Conservation (phyloP, 2,797 vertebrate genomes). For the Philypnodon macrostomus region DNA sequence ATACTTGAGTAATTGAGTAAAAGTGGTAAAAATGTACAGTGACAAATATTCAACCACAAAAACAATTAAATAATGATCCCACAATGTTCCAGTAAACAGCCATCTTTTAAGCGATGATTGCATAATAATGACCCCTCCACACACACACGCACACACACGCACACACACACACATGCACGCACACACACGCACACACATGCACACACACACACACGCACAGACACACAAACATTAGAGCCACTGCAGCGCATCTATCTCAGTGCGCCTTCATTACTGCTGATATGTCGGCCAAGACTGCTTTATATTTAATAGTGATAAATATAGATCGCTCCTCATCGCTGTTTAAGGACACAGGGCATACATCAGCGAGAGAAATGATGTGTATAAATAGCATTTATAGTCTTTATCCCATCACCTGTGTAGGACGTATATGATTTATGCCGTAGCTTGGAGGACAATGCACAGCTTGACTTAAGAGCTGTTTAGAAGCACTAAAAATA, state of each 20-base stretch:
- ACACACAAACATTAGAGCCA: slow-evolving; percentile 9
- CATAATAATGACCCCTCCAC: slow-evolving; percentile 16
- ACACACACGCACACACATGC: slow-evolving; percentile 1
- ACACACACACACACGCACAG: slow-evolving; percentile 1
- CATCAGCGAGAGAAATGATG: slow-evolving; percentile 33
- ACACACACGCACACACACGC: slow-evolving; percentile 11
- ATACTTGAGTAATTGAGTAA: no score
- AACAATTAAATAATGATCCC: no score
- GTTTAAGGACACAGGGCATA: slow-evolving; percentile 31
- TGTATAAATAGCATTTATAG: slow-evolving; percentile 30
- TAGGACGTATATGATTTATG: slow-evolving; percentile 34
- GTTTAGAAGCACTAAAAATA: neutral
- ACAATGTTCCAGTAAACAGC: neutral
- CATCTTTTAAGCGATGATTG: slow-evolving; percentile 11
- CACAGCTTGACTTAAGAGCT: slow-evolving; percentile 22
- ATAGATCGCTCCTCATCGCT: slow-evolving; percentile 26
- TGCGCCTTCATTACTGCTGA: slow-evolving; percentile 38
- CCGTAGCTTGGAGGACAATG: slow-evolving; percentile 25
- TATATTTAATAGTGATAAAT: slow-evolving; percentile 54
- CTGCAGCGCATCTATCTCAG: slow-evolving; percentile 35
- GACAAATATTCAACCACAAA: neutral
- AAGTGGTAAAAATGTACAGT: neutral
- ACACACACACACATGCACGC: no score
- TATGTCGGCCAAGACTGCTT: slow-evolving; percentile 28
- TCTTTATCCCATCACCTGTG: slow-evolving; percentile 35